Evolutionary conservation across 2,888 invertebrate species (phyloP), one percentile per base, ranked within the genome.

Genomic region (Globia sparganii): DNA sequence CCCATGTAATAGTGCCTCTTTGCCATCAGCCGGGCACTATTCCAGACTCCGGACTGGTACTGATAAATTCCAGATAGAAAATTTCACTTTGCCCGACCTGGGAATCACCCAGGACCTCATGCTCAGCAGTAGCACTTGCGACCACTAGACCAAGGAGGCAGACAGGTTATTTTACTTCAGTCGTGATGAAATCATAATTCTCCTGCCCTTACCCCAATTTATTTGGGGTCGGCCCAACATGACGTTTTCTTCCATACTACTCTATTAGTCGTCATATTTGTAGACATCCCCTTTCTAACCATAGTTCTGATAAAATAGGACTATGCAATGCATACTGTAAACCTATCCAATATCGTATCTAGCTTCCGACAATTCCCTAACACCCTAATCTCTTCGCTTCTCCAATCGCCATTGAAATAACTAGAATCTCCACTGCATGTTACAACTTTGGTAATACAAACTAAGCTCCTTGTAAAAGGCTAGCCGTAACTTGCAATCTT

Each of bases 391-490:
- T 40, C 11, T 11, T 28, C 31, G 72, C 56, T 77, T 69, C n/a
- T 46, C 56, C n/a, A 74, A 74, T 72, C 58, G 46, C 40, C 21
- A 67, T 28, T 68, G 40, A 49, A 56, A 77, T 71, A 72, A 68
- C 77, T 70, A 62, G 64, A 64, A 75, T 73, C 61, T 72, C 31
- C 37, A n/a, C 53, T 40, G 40, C 67, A 28, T 62, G 18, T 49
- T 68, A 75, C 73, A 70, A 61, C 58, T 46, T 61, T 9, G 31
- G 18, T 75, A 81, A 77, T 71, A 76, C 67, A 67, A 74, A 77
- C 77, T 65, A 69, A 83, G 78, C 75, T 82, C 40, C 84, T 81
- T 80, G 69, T 77, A 81, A 84, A 85, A 87, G 75, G 65, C 71
- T 77, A 56, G 76, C 77, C 61, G 64, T 75, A 81, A 43, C 75